Evolutionary conservation across 2,888 invertebrate species (phyloP), one percentile per base, ranked within the genome.

Genomic region (Rhagonycha lutea): DNA sequence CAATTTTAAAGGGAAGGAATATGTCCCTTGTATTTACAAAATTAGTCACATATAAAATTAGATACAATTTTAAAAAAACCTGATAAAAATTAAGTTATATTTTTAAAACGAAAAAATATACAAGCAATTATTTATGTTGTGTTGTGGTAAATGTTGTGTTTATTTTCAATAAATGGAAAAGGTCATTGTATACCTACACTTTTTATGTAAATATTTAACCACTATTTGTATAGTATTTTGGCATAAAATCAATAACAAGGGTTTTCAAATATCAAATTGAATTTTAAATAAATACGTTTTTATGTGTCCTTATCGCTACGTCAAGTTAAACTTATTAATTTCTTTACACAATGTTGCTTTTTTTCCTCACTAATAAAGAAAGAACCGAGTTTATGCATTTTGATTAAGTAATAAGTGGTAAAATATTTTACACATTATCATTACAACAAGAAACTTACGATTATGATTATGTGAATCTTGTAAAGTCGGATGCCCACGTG

Each of bases 401-500:
- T 7, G 8, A 47, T 47, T 47, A 47, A n/a, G 47, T 0, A 7
- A 47, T 7, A n/a, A n/a, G n/a, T 7, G 47, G 47, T n/a, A 4
- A n/a, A 47, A 47, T 47, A 47, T 5, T 47, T 47, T 47, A 47
- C 2, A n/a, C n/a, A 47, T n/a, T 12, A 47, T 65, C 23, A 24
- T 24, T 26, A 65, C 9, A 18, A 24, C 11, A 65, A 65, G 26
- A 24, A 23, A 78, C 80, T 83, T 83, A 79, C 82, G 81, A 65
- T 75, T 79, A 72, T 80, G 81, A 75, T 79, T 79, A 72, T 78
- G 72, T 76, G 81, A 82, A 81, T 85, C 84, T 77, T 83, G 82
- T 76, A 83, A 74, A 78, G 82, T 83, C 78, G 85, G 84, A 81
- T 83, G 82, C 79, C 84, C 84, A 79, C 85, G 86, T 80, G 86